Conservation (phyloP, 2,797 vertebrate species). For the Rhabdophis nuchalis region DNA sequence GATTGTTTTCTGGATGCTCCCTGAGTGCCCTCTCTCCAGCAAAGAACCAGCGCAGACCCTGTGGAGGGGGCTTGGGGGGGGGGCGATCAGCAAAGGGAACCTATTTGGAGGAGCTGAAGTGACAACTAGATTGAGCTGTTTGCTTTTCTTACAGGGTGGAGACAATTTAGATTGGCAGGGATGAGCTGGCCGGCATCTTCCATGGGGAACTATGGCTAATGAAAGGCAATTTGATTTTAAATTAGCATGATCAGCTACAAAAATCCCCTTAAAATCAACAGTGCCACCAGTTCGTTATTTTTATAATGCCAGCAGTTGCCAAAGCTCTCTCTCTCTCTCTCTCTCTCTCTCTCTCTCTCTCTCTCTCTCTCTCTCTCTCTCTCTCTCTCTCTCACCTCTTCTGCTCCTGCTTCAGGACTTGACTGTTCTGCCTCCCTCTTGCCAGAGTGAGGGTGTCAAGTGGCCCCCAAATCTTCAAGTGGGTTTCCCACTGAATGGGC, state of each 20-base stretch:
- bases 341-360: background rate
- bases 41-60: background rate
- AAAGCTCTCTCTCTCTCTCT: background rate
- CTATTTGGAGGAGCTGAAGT: background rate
- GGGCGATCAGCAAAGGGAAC: background rate
- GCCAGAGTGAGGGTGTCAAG: background rate
- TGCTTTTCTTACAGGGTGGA: background rate
- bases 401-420: background rate
- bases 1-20: background rate
- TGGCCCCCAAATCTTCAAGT: background rate
- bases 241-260: background rate
- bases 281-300: background rate
- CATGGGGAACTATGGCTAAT: background rate
- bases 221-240: background rate
- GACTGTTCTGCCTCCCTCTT: background rate
- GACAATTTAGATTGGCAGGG: background rate
- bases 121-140: background rate
- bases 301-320: background rate
- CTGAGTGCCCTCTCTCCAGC: background rate
- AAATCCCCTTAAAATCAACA: background rate
- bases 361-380: background rate
- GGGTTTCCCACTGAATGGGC: background rate
- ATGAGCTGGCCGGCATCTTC: background rate
- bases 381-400: background rate
- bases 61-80: rapidly evolving